phyloP scores from a whole-genome alignment of 2,888 invertebrate genomes.

The Pammene fasciana region DNA sequence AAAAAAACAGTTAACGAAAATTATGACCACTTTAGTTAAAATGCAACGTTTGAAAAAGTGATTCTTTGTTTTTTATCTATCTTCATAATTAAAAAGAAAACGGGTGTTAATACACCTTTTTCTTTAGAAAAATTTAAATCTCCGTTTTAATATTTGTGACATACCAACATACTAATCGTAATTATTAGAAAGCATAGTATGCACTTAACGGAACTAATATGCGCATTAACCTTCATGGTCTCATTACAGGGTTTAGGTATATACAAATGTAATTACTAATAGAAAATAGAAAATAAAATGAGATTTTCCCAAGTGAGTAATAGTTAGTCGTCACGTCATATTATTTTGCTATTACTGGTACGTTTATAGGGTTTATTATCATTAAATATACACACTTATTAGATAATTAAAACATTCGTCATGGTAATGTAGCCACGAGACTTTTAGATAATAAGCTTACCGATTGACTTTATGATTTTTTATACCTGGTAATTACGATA shows the following conservation, averaged over 20 bases:
- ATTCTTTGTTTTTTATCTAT: too few relatives aligned
- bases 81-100: not conserved
- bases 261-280: slow-evolving; percentile 4
- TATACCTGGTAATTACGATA: too few relatives aligned
- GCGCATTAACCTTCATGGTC: slow-evolving; percentile 12
- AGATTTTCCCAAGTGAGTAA: not conserved
- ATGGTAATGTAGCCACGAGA: too few relatives aligned
- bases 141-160: not conserved
- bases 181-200: slow-evolving; percentile 16
- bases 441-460: too few relatives aligned
- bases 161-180: not conserved
- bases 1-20: too few relatives aligned
- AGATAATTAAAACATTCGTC: not conserved
- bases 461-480: too few relatives aligned
- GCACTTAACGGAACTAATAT: slow-evolving; percentile 18
- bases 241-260: slow-evolving; percentile 1
- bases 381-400: not conserved
- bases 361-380: not conserved
- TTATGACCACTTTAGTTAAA: too few relatives aligned
- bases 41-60: too few relatives aligned
- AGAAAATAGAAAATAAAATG: not conserved
- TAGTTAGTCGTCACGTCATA: not conserved
- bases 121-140: not conserved
- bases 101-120: not conserved
- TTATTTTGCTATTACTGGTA: not conserved